Conservation (phyloP, 1,140 invertebrate species). For the Sitobion miscanthi region DNA sequence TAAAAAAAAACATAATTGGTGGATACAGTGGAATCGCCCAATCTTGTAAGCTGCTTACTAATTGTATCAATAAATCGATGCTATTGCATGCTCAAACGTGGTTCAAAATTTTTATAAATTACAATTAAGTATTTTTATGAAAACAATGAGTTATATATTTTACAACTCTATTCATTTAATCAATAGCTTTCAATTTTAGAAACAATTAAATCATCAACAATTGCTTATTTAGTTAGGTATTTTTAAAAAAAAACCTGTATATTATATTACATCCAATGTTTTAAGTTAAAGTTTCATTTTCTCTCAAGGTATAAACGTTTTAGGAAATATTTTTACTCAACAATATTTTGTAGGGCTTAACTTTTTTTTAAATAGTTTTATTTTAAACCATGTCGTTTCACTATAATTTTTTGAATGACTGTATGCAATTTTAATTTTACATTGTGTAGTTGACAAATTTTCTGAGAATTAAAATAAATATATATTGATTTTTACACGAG, state of each 20-base stretch:
- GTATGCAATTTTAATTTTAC: no score
- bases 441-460: no score
- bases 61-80: not conserved
- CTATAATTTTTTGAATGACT: no score
- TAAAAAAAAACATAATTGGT: not conserved
- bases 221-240: not conserved
- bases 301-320: no score
- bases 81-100: no score
- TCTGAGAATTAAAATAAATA: no score
- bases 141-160: not conserved
- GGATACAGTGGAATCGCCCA: not conserved
- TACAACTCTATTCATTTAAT: not conserved
- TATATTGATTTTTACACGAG: no score
- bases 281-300: no score
- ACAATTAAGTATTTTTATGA: not conserved
- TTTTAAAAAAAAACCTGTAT: not conserved
- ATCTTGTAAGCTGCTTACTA: not conserved
- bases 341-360: no score
- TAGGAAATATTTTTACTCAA: no score
- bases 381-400: no score
- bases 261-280: not conserved
- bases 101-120: not conserved
- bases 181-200: not conserved
- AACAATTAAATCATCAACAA: not conserved
- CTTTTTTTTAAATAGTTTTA: no score